Base-by-base conservation (phyloP, 2,888 invertebrate species). In the Buathra laborator region DNA sequence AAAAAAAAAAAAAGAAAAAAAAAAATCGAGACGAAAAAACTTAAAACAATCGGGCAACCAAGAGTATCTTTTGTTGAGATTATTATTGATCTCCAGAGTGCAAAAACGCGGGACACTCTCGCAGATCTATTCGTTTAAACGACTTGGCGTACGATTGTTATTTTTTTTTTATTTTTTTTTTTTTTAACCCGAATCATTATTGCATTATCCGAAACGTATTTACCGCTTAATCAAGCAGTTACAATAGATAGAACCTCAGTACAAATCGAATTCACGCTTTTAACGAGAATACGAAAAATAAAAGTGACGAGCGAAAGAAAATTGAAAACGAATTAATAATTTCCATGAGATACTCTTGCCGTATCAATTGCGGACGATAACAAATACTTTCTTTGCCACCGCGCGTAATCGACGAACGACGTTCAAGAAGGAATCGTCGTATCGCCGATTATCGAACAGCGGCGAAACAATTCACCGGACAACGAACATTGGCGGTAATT, bases 41-140 rank as follows among this genome's bases (percentile, higher is more conserved):
- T 59, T 56, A 77, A 79, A 83, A 78, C 48, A 81, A 84, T 66
- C 56, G 81, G 81, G 77, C 77, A 81, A 84, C 78, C 16, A 78
- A 82, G 78, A 68, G 74, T 37, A 48, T 53, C 32, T 67, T n/a
- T n/a, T 70, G 10, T 72, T 24, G 74, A 75, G 48, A 64, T 51
- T 51, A 64, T 37, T 51, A 64, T 37, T 51, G 32, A 19, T 62
- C 62, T n/a, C 62, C 62, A n/a, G 7, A 7, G 32, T n/a, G n/a
- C 12, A 66, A 66, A 7, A 12, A 16, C 29, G 37, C n/a, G 32
- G n/a, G 14, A 62, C 14, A 32, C 14, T n/a, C 62, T 32, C 32
- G 37, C 37, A 32, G 29, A 32, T 62, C 62, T 32, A 5, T 62
- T 62, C 32, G 14, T 62, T 29, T n/a, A 2, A 62, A 62, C 5